Evolutionary conservation across 2,797 vertebrate genomes (phyloP).

Genomic region (Acrocephalus scirpaceus): DNA sequence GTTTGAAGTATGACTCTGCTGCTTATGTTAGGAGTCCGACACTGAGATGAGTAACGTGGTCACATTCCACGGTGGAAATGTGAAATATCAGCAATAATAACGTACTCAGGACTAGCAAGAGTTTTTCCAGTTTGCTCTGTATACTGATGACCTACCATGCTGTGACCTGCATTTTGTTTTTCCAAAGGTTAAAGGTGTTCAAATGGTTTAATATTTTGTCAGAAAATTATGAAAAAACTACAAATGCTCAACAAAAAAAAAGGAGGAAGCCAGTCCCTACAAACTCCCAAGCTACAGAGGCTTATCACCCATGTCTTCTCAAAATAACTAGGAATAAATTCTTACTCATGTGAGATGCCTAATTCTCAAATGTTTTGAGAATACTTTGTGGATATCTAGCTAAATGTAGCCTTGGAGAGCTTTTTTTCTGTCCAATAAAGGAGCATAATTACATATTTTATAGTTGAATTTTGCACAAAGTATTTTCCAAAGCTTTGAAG

Average conservation of each 20-base stretch:
- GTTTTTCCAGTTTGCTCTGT: neutral
- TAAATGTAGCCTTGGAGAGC: neutral
- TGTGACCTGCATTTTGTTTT: neutral
- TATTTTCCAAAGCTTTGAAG: slow-evolving; percentile 56
- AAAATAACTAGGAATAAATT: neutral
- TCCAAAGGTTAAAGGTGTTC: neutral
- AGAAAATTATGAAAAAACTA: neutral
- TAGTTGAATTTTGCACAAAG: slow-evolving; percentile 52
- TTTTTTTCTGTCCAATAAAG: slow-evolving; percentile 1
- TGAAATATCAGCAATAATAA: neutral
- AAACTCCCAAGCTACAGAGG: neutral
- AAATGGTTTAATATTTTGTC: neutral
- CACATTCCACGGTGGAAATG: neutral
- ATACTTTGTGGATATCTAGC: neutral
- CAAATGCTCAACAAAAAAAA: neutral
- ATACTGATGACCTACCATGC: neutral
- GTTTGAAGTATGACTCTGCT: neutral
- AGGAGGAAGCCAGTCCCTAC: neutral
- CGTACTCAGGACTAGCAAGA: neutral
- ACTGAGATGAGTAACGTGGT: neutral
- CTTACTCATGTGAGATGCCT: neutral
- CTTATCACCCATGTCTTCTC: neutral
- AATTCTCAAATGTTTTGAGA: neutral
- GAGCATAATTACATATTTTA: slow-evolving; percentile 40
- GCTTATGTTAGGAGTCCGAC: neutral